These are phyloP conservation scores for Netelia inedita DNA, from an alignment of 2,888 invertebrate species.

Conservation along the genomic window DNA sequence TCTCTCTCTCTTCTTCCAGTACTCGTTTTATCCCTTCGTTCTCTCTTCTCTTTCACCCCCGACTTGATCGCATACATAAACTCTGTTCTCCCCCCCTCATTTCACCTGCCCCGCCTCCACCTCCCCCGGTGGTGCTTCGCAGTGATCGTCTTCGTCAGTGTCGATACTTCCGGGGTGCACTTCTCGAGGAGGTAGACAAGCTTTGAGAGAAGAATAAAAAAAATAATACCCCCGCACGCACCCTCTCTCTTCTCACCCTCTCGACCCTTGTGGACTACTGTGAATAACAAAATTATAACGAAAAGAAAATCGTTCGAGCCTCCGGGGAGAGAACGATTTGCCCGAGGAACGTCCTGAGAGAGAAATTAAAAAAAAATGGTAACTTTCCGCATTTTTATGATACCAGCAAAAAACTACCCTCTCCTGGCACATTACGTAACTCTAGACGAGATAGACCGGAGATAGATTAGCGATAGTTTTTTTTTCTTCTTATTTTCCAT, in stretches of 20 bases:
- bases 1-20: constrained; percentile 48
- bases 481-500: neutral
- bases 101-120: neutral
- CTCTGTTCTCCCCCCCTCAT: neutral
- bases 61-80: neutral
- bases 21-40: constrained; percentile 46
- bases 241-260: neutral
- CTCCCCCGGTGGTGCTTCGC: constrained; percentile 78
- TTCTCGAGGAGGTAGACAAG: constrained; percentile 63
- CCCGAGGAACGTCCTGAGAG: constrained; percentile 2
- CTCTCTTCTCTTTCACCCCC: constrained; percentile 47
- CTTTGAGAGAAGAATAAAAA: constrained; percentile 31
- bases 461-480: neutral
- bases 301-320: neutral
- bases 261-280: too few species aligned
- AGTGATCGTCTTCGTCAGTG: constrained; percentile 81
- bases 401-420: neutral
- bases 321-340: constrained; percentile 25
- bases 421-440: constrained; percentile 19
- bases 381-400: constrained; percentile 5
- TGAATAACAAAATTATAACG: neutral
- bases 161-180: constrained; percentile 74
- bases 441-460: neutral
- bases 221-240: neutral
- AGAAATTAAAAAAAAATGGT: constrained; percentile 43